Conservation (phyloP, 2,113 vertebrate species). For the Ursus arctos region DNA sequence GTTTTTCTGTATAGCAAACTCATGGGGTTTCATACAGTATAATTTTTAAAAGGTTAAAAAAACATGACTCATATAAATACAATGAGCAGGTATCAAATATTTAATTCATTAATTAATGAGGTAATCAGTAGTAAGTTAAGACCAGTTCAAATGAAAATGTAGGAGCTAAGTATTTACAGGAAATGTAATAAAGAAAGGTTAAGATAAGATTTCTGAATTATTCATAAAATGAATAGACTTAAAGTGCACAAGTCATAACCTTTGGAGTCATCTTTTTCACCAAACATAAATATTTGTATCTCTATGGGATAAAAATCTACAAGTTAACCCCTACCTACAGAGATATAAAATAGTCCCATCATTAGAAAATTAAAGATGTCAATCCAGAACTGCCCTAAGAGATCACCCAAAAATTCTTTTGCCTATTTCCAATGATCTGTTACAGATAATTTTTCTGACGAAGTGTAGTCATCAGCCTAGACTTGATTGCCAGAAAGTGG, state of each 20-base stretch:
- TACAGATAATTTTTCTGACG: constrained; percentile 49
- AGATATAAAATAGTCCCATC: background rate
- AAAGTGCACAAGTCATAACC: background rate
- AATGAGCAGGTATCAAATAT: background rate
- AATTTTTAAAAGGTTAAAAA: constrained; percentile 37
- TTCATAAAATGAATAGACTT: background rate
- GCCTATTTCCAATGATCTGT: background rate
- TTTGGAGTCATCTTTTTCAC: constrained; percentile 45
- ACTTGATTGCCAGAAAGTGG: constrained; percentile 36
- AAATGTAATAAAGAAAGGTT: constrained; percentile 20
- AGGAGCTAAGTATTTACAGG: background rate
- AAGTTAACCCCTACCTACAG: background rate
- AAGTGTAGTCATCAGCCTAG: background rate
- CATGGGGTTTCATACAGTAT: background rate
- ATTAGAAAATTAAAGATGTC: constrained; percentile 7
- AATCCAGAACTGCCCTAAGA: background rate
- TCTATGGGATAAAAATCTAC: background rate
- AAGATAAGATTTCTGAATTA: constrained; percentile 15
- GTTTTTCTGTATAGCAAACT: background rate
- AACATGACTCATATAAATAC: background rate
- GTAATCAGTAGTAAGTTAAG: constrained; percentile 38
- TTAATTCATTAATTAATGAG: constrained; percentile 26
- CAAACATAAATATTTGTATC: constrained; percentile 23
- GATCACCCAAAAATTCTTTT: constrained; percentile 36
- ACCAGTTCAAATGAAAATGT: constrained; percentile 52